Conservation (phyloP, 2,797 vertebrate genomes). For the Miichthys miiuy region DNA sequence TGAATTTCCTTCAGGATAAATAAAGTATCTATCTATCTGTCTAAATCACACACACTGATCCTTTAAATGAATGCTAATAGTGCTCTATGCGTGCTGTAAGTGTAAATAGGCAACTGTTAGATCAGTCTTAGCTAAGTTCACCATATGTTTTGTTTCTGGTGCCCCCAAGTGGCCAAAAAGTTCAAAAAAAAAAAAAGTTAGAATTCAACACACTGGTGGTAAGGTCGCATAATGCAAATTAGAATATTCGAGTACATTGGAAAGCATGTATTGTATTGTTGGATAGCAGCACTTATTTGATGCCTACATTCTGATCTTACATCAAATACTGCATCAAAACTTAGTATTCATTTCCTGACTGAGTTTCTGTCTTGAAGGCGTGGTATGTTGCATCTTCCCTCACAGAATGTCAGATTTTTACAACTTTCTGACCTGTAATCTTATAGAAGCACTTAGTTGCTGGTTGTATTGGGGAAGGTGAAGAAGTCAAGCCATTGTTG, state of each 20-base stretch:
- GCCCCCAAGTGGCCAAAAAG: too few species aligned
- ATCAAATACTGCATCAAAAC: not conserved
- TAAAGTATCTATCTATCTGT: too few species aligned
- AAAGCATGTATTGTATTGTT: not conserved
- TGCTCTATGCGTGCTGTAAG: not conserved
- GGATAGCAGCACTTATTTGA: too few species aligned
- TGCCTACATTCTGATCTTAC: not conserved
- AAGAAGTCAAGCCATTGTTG: not conserved
- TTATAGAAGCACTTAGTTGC: not conserved
- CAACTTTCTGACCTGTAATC: not conserved
- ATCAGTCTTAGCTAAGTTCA: too few species aligned
- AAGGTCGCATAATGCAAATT: not conserved
- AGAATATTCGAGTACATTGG: not conserved
- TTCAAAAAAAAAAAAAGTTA: too few species aligned
- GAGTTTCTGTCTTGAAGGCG: not conserved
- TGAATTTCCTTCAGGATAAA: too few species aligned
- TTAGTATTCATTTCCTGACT: not conserved
- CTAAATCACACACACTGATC: too few species aligned
- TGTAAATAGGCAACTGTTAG: too few species aligned
- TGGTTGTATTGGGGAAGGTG: not conserved
- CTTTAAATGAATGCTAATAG: not conserved
- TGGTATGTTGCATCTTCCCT: not conserved
- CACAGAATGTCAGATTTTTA: not conserved
- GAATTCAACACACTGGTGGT: not conserved
- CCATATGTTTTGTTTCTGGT: not conserved